Evolutionary conservation across 1,140 invertebrate genomes (phyloP), one percentile per base, ranked within the genome.

Genomic region (Ruditapes philippinarum): DNA sequence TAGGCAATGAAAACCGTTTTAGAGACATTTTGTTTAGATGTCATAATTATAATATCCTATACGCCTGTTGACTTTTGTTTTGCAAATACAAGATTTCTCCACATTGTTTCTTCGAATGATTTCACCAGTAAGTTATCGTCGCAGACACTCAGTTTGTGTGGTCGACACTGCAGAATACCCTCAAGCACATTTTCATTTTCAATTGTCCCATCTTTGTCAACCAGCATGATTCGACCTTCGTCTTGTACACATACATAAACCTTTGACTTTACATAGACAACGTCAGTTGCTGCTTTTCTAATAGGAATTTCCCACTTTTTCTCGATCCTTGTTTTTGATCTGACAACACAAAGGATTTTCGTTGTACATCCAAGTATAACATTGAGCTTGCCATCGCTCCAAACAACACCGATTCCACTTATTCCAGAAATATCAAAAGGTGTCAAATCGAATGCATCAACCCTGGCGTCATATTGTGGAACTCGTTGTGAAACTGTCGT

Each of bases 181-280:
- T 49, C 40, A 76, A 76, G 73, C 45, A 76, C 38, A 49, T 76
- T 76, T 49, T 76, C 42, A 17, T 49, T 76, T 51, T 76, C 40
- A 5, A 76, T 28, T 49, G 45, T 51, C 22, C 73, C 73, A 31
- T 76, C 19, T 45, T 28, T 28, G 17, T 40, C 25, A 1, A 76
- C 22, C 1, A 45, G 19, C 73, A 76, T 49, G n/a, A 76, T 51
- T 9, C 33, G 7, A 0, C 73, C 73, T 49, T 76, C 73, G 25
- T 76, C 73, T 31, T 76, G 40, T 51, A 76, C 28, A 33, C 40
- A 25, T 1, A 76, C 25, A 51, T 76, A 76, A 0, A 17, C 73
- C 28, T 28, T 49, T 28, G 25, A 12, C 14, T 76, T 31, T 5
- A 19, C 28, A 22, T 42, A 76, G 38, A 76, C 40, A 51, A 76